Evolutionary conservation across 2,113 vertebrate genomes (phyloP).

Genomic region (Corythornis vintsioides): DNA sequence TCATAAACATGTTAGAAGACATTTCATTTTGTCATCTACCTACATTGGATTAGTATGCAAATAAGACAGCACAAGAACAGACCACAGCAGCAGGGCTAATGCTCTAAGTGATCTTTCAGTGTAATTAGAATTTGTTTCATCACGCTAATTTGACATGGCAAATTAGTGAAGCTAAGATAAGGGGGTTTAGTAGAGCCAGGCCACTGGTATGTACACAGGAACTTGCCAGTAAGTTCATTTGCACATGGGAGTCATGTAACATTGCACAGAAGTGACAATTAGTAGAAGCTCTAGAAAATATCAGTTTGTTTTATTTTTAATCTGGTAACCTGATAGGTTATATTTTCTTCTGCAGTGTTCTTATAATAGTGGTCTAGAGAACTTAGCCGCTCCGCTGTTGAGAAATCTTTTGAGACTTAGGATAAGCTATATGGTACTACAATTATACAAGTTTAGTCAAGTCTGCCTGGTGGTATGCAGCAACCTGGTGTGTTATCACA

Average conservation of each 20-base stretch:
- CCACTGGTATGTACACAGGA: constrained; percentile 53
- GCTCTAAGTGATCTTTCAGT: constrained; percentile 69
- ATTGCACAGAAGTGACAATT: constrained; percentile 56
- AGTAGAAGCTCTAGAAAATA: constrained; percentile 66
- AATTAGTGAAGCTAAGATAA: constrained; percentile 77
- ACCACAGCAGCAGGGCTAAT: constrained; percentile 54
- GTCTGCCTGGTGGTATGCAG: background rate
- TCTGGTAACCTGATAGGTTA: constrained; percentile 16
- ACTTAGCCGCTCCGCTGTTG: background rate
- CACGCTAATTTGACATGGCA: constrained; percentile 74
- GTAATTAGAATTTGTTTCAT: constrained; percentile 79
- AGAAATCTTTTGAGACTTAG: constrained; percentile 23
- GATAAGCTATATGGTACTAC: background rate
- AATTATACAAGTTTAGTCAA: constrained; percentile 56
- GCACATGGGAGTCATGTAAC: constrained; percentile 35
- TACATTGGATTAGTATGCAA: constrained; percentile 51
- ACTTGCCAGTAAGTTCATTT: constrained; percentile 50
- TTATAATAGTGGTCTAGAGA: background rate
- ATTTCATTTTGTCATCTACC: constrained; percentile 57
- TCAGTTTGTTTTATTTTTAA: constrained; percentile 49
- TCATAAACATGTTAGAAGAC: constrained; percentile 22
- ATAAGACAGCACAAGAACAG: constrained; percentile 47
- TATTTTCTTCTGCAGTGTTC: background rate
- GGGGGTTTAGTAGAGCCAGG: constrained; percentile 48
- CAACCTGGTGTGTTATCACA: background rate